Conservation (phyloP, 2,113 vertebrate genomes). For the Cacatua alba region DNA sequence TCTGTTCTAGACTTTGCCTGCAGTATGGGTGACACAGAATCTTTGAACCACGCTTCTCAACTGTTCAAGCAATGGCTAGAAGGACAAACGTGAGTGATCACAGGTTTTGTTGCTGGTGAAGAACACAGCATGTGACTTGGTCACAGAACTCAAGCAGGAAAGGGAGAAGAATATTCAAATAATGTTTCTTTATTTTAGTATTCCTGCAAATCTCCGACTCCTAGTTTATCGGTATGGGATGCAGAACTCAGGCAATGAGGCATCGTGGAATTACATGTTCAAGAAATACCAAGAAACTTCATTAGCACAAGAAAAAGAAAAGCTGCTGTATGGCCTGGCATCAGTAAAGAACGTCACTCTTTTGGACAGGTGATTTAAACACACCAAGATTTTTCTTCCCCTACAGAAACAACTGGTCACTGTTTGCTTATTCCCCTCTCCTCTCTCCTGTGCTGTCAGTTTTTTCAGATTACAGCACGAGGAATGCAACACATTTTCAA, state of each 20-base stretch:
- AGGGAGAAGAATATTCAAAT: background rate
- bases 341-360: slow-evolving; percentile 83
- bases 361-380: slow-evolving; percentile 79
- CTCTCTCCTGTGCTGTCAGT: background rate
- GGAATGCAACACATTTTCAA: background rate
- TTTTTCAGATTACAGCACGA: background rate
- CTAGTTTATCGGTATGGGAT: slow-evolving; percentile 93
- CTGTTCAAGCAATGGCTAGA: slow-evolving; percentile 82
- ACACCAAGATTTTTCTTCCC: background rate
- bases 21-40: slow-evolving; percentile 76
- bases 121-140: background rate
- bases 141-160: background rate
- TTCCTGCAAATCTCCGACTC: slow-evolving; percentile 88
- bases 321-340: slow-evolving; percentile 91
- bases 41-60: slow-evolving; percentile 73
- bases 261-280: slow-evolving; percentile 86
- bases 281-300: slow-evolving; percentile 77
- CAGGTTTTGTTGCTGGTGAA: background rate
- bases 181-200: slow-evolving; percentile 61
- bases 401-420: background rate
- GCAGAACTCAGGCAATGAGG: slow-evolving; percentile 79
- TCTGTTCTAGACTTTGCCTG: slow-evolving; percentile 86
- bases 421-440: background rate
- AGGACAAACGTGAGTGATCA: slow-evolving; percentile 61
- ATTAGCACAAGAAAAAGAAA: slow-evolving; percentile 96